Percentiles rank a stretch among this genome's conserved stretches.
Evolutionary conservation across 2,113 vertebrate genomes (phyloP).

Genomic region (Oryzias melastigma): DNA sequence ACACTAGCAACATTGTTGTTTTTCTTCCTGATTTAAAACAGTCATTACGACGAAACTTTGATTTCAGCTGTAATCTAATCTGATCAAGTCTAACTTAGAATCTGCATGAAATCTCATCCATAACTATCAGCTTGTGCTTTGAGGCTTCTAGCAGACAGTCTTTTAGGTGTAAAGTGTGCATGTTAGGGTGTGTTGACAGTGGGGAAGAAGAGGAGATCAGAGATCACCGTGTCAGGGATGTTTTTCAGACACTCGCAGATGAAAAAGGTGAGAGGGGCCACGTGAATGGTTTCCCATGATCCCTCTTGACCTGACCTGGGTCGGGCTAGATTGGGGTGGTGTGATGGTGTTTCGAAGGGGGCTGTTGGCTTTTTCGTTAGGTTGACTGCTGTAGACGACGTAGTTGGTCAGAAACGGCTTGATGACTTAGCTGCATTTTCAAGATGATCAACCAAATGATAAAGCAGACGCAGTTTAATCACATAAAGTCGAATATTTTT

Average conservation of each 20-base stretch:
- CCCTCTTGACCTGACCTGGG: constrained; percentile 56
- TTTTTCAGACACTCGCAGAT: constrained; percentile 71
- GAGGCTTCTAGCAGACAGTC: constrained; percentile 1
- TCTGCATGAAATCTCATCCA: constrained; percentile 5
- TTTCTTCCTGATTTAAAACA: neutral
- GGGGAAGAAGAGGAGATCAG: constrained; percentile 30
- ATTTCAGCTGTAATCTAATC: neutral
- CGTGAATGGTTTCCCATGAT: constrained; percentile 66
- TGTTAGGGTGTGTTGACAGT: constrained; percentile 19
- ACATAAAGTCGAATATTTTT: constrained; percentile 32
- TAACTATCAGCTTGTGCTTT: neutral
- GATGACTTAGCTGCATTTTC: neutral
- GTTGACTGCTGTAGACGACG: constrained; percentile 34
- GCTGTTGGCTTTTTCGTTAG: constrained; percentile 17
- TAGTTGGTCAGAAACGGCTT: constrained; percentile 15
- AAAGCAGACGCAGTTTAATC: constrained; percentile 17
- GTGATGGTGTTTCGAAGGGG: constrained; percentile 8
- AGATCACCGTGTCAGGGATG: constrained; percentile 63
- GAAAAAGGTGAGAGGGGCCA: constrained; percentile 80
- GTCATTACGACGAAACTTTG: neutral
- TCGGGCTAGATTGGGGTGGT: constrained; percentile 26
- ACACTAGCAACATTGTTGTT: neutral
- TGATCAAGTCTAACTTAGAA: neutral
- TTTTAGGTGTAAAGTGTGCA: neutral
- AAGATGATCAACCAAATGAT: constrained; percentile 14